These are phyloP conservation scores for Oscheius sp. DNA, from an alignment of 2,888 invertebrate species.

Conservation along the genomic window DNA sequence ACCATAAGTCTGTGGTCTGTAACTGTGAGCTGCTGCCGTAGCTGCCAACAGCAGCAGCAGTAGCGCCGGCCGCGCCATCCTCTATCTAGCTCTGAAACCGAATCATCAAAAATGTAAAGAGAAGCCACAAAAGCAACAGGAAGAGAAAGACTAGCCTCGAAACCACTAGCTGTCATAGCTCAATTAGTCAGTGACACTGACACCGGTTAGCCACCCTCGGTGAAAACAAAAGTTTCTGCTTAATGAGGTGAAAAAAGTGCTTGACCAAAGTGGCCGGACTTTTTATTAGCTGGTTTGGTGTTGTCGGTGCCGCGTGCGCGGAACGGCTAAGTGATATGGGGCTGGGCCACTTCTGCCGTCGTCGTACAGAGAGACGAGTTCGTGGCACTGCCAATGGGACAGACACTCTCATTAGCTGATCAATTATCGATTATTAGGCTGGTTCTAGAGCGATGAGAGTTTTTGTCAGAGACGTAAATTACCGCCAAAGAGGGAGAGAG, in stretches of 20 bases:
- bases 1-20: slow-evolving; percentile 26
- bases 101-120: background rate
- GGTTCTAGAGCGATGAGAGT: background rate
- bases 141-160: slow-evolving; percentile 1
- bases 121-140: background rate
- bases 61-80: slow-evolving; percentile 25
- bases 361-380: background rate
- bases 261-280: background rate
- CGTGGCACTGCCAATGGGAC: background rate
- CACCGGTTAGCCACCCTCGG: background rate
- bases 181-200: background rate
- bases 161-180: background rate
- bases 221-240: slow-evolving; percentile 6
- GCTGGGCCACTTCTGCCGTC: background rate
- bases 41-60: slow-evolving; percentile 20
- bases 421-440: slow-evolving; percentile 7
- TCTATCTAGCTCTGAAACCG: background rate
- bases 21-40: slow-evolving; percentile 24
- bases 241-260: slow-evolving; percentile 4
- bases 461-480: slow-evolving; percentile 1
- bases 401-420: background rate
- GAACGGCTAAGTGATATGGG: slow-evolving; percentile 27
- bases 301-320: background rate
- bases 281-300: background rate
- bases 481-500: slow-evolving; percentile 7